Evolutionary conservation across 2,797 vertebrate genomes (phyloP), one percentile per base, ranked within the genome.

Genomic region (Cyclopterus lumpus): DNA sequence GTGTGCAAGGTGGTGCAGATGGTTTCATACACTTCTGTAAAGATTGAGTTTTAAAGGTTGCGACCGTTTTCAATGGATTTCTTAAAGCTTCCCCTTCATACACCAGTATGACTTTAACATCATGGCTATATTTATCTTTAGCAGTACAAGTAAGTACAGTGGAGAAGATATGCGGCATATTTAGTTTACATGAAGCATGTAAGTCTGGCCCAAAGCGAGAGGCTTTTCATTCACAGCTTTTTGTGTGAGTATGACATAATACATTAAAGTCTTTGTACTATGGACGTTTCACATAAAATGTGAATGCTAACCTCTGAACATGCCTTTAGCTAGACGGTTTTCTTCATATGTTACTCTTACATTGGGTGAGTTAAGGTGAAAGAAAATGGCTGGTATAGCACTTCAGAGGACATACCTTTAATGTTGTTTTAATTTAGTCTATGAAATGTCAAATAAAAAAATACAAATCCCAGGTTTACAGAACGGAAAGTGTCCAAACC

Each of bases 81-180:
- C 49, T 58, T 15, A 10, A 10, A 36, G 5, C 1, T 6, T 28
- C 26, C 26, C 26, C 28, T 28, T 28, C 26, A 28, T 28, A 28
- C 53, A 77, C 18, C 73, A 42, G 46, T 51, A 46, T 54, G 63
- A n/a, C 62, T 71, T 67, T 32, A 70, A 77, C 61, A 63, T 73
- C 48, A 57, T 54, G 9, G 60, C 71, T 77, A 71, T 68, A 76
- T 82, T 72, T 85, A 82, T 75, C 55, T 69, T 55, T 61, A 63
- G 69, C 24, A 18, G 32, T 48, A n/a, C 24, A 55, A 42, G 30
- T 55, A 64, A 51, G 68, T 34, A 69, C 55, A 67, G 30, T 54
- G 18, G 49, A 62, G 48, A 40, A 42, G 22, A 66, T 32, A 55
- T 30, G 26, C 10, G 3, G 24, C 26, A 38, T 59, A 73, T 81